Base-by-base conservation (phyloP, 2,888 invertebrate genomes). In the Papilio protenor region DNA sequence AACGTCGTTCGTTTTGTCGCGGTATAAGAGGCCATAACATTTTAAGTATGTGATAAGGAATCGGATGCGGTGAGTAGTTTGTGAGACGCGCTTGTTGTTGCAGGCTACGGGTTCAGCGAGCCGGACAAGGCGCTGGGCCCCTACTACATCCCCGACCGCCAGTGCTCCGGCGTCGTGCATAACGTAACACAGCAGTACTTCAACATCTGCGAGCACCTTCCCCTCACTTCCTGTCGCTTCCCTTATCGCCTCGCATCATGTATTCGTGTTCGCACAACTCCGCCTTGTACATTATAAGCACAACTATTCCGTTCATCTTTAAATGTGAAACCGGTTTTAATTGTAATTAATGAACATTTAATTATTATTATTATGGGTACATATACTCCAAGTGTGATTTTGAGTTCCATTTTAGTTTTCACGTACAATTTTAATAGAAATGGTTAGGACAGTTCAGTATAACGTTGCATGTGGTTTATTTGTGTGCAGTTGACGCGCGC, bases 61-160 rank as follows among this genome's bases (percentile, higher is more conserved):
- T 18, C 2, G 8, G n/a, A n/a, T 55, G n/a, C 2, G 55, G 6
- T n/a, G n/a, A n/a, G 55, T n/a, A 55, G n/a, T n/a, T 18, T 10
- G 55, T 55, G 55, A 55, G n/a, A n/a, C n/a, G 8, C n/a, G 55
- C 55, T 55, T 55, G 55, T 55, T 55, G 33, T 64, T 64, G 12
- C 77, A 77, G 77, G 73, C 3, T 57, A 66, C 27, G 73, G 73
- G 1, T 16, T n/a, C 73, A 55, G 45, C 21, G 45, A 52, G n/a
- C 55, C 77, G 16, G 57, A 73, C 14, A 73, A 27, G 18, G 16
- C 45, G n/a, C 52, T 77, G 73, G 73, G 57, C 12, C 55, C 55
- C 11, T 77, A 55, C 45, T 77, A 69, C 45, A 77, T 77, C 21
- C 77, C 77, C 23, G 77, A 77, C 73, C 27, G 45, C 55, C 77